These are phyloP conservation scores for Ectobius pallidus DNA, from an alignment of 2,888 invertebrate genomes.

Conservation along the genomic window DNA sequence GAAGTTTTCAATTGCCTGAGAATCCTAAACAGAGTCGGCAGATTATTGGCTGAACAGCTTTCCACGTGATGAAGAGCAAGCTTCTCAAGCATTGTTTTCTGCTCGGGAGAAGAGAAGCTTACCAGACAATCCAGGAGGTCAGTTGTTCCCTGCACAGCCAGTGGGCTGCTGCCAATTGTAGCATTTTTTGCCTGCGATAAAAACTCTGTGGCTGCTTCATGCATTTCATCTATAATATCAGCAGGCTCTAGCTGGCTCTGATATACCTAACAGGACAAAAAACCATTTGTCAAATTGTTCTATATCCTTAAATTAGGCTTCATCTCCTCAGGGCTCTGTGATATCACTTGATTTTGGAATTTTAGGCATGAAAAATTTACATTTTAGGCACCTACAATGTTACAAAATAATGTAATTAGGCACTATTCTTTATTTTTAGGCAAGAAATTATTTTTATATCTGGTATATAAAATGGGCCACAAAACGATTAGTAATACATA, in stretches of 20 bases:
- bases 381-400: too few relatives aligned
- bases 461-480: too few relatives aligned
- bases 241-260: constrained; percentile 61
- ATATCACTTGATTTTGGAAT: too few relatives aligned
- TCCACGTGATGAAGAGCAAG: constrained; percentile 50
- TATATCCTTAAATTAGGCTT: too few relatives aligned
- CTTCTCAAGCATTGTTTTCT: constrained; percentile 54
- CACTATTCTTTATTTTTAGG: too few relatives aligned
- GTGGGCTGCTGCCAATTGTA: constrained; percentile 35
- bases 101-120: constrained; percentile 56
- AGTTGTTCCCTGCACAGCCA: constrained; percentile 47
- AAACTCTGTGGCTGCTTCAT: constrained; percentile 53
- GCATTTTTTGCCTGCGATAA: constrained; percentile 51
- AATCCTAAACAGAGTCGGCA: constrained; percentile 56
- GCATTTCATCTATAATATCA: constrained; percentile 54
- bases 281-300: too few relatives aligned
- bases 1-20: constrained; percentile 58
- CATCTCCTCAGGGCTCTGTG: too few relatives aligned
- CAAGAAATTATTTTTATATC: too few relatives aligned
- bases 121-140: constrained; percentile 56
- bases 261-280: constrained; percentile 53
- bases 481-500: too few relatives aligned
- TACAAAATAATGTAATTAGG: too few relatives aligned
- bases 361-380: too few relatives aligned
- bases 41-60: constrained; percentile 45